Base-by-base conservation (phyloP, 1,140 invertebrate genomes). In the Orussus abietinus region DNA sequence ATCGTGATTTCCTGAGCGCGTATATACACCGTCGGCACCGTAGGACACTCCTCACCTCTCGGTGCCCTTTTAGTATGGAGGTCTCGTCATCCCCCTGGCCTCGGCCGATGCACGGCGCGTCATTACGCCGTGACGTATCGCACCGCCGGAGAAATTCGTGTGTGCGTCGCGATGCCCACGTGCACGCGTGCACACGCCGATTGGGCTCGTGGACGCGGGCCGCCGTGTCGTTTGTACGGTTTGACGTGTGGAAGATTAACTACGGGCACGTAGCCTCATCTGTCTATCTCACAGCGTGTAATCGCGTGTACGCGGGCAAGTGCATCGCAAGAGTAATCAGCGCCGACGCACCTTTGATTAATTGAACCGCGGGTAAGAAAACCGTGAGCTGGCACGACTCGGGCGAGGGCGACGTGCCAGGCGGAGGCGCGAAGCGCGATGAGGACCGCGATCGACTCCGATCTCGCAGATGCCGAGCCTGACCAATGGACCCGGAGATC, bases 171-270 rank as follows among this genome's bases (percentile, higher is more conserved):
- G 15, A 32, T 32, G 6, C 3, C 10, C 6, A 19, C 38, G 42
- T 47, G 35, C 42, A 33, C 31, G 36, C 33, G 21, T 35, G 11
- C 15, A 39, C 12, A 30, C 17, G 33, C 17, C 33, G 12, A 12
- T 22, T 1, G 10, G 1, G 26, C 42, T 36, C 30, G 38, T 43
- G 19, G 35, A 35, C 36, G 35, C 11, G 36, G 39, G 36, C 30
- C 42, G 20, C 34, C 47, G 47, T 53, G 51, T 59, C 57, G 59
- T 64, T 62, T 51, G 57, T 53, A 55, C 18, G 47, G 43, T 68
- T 66, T 68, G 67, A 70, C 68, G 48, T 47, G 38, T 31, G 46
- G 33, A 64, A 69, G 64, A 73, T 73, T 59, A 68, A 73, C 53
- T 61, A 55, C 59, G 46, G 35, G 41, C 58, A 58, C 51, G 58